Evolutionary conservation across 1,140 invertebrate species (phyloP).

Genomic region (Aphelinus atriplicis): DNA sequence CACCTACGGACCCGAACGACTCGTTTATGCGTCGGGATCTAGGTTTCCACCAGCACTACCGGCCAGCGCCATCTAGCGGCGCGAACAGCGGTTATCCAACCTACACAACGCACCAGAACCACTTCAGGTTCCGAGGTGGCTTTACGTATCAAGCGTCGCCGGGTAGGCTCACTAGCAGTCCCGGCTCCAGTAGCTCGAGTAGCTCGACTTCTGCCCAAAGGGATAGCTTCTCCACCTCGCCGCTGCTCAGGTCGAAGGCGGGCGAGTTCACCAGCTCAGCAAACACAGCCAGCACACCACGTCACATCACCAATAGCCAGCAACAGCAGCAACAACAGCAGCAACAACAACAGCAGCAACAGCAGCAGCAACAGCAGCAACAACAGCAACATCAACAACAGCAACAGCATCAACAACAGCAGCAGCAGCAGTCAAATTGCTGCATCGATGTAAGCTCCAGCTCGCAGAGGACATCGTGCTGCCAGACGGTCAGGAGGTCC

Average conservation of each 20-base stretch:
- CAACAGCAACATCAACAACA: conserved; percentile 37
- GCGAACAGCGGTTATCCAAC: conserved; percentile 42
- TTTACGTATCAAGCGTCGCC: conserved; percentile 59
- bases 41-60: conserved; percentile 70
- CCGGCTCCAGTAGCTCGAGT: conserved; percentile 65
- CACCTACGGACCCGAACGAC: conserved; percentile 63
- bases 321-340: conserved; percentile 37
- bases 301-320: not conserved
- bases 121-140: conserved; percentile 31
- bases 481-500: conserved; percentile 63
- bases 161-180: conserved; percentile 61
- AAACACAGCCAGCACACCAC: conserved; percentile 13
- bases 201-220: conserved; percentile 60
- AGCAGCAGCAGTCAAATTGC: conserved; percentile 56
- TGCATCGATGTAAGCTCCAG: conserved; percentile 7
- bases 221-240: conserved; percentile 62
- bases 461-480: conserved; percentile 60
- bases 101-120: not conserved
- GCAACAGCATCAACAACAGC: conserved; percentile 42
- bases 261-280: conserved; percentile 40
- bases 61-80: conserved; percentile 64
- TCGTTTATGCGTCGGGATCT: conserved; percentile 72
- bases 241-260: conserved; percentile 65
- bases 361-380: conserved; percentile 44
- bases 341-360: conserved; percentile 44